A percentile compares a stretch with the other conserved stretches of the same genome.
These are phyloP conservation scores for Cardiocondyla obscurior DNA, from an alignment of 1,140 invertebrate genomes.

Conservation along the genomic window DNA sequence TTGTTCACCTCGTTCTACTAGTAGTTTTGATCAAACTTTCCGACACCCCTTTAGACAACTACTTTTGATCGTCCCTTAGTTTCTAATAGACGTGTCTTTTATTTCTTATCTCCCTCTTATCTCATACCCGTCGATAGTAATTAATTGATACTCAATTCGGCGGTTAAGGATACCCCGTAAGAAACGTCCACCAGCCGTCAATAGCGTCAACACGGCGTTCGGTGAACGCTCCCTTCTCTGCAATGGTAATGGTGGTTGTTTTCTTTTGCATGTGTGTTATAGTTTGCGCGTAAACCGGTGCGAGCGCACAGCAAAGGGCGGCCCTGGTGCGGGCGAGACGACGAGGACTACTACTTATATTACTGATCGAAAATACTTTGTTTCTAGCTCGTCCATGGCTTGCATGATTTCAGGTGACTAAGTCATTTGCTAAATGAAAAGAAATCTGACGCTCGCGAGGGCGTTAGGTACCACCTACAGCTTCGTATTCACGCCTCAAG, in stretches of 20 bases:
- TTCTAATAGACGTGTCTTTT: slow-evolving; percentile 4
- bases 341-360: slow-evolving; percentile 82
- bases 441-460: slow-evolving; percentile 55
- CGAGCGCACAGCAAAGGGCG: slow-evolving; percentile 75
- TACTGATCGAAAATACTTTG: slow-evolving; percentile 80
- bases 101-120: background rate
- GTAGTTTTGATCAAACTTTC: slow-evolving; percentile 42
- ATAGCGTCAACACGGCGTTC: slow-evolving; percentile 9
- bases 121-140: slow-evolving; percentile 15
- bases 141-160: background rate
- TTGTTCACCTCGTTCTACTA: slow-evolving; percentile 28
- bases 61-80: slow-evolving; percentile 8
- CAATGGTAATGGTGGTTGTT: slow-evolving; percentile 75
- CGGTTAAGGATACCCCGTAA: slow-evolving; percentile 25
- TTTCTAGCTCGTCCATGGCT: slow-evolving; percentile 77
- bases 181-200: slow-evolving; percentile 39
- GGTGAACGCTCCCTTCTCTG: slow-evolving; percentile 35
- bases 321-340: slow-evolving; percentile 73
- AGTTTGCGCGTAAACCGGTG: slow-evolving; percentile 76
- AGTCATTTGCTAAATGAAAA: slow-evolving; percentile 71
- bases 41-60: slow-evolving; percentile 2
- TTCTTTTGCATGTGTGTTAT: slow-evolving; percentile 82
- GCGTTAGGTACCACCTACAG: slow-evolving; percentile 65
- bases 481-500: slow-evolving; percentile 71
- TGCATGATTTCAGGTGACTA: slow-evolving; percentile 80